phyloP scores from a whole-genome alignment of 2,113 vertebrate genomes.

The Apteryx owenii region DNA sequence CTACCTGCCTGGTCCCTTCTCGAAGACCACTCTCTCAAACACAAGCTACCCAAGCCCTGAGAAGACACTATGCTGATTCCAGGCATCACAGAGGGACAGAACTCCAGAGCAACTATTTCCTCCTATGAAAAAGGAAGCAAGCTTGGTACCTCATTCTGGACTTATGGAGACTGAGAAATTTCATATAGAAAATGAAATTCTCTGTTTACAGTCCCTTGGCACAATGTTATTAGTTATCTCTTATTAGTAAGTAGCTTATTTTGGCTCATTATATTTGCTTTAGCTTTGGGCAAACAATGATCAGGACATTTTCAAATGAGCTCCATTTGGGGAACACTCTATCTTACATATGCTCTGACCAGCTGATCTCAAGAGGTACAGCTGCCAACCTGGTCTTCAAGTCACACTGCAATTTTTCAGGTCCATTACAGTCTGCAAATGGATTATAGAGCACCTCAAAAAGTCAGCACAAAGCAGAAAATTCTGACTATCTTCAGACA shows the following conservation, averaged over 20 bases:
- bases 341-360: neutral
- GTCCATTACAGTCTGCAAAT: neutral
- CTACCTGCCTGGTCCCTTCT: neutral
- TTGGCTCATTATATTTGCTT: slow-evolving; percentile 14
- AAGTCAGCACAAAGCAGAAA: neutral
- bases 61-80: neutral
- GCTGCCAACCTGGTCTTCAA: neutral
- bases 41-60: fast-evolving
- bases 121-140: neutral
- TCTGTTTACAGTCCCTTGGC: neutral
- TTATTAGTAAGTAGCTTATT: neutral
- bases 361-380: neutral
- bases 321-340: neutral
- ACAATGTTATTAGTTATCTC: neutral
- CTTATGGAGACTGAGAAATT: neutral
- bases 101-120: neutral
- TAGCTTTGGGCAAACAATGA: neutral
- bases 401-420: fast-evolving
- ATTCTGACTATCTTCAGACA: neutral
- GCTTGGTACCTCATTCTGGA: neutral
- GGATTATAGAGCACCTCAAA: neutral
- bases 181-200: neutral
- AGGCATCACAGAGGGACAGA: fast-evolving
- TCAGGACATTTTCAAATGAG: neutral
- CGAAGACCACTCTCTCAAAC: neutral